Evolutionary conservation across 2,888 invertebrate genomes (phyloP).

Genomic region (Apotomis betuletana): DNA sequence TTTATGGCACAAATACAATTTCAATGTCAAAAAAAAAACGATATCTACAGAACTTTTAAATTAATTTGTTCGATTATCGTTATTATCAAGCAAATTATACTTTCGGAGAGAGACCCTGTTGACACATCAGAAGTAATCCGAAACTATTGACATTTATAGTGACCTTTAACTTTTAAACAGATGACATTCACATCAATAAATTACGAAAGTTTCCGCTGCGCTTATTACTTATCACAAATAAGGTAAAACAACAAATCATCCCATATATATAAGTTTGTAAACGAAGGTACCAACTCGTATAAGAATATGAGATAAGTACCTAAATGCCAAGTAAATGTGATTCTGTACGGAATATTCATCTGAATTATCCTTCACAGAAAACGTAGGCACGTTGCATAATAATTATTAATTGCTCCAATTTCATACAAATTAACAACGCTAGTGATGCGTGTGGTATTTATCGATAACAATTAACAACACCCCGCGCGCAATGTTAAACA

Average conservation of each 20-base stretch:
- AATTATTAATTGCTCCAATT: constrained; percentile 34
- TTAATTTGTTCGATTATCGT: constrained; percentile 11
- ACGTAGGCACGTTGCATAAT: constrained; percentile 22
- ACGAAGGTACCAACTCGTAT: neutral
- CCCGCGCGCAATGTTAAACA: constrained; percentile 4
- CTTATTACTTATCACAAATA: constrained; percentile 18
- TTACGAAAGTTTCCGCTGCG: constrained; percentile 8
- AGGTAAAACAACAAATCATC: constrained; percentile 3
- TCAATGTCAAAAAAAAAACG: too few species aligned
- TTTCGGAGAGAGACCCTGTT: too few species aligned
- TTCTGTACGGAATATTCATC: constrained; percentile 2
- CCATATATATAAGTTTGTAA: neutral
- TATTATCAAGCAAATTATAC: neutral
- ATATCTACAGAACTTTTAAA: neutral
- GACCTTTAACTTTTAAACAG: constrained; percentile 14
- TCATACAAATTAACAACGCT: constrained; percentile 31
- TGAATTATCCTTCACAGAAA: constrained; percentile 21
- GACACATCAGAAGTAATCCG: constrained; percentile 14
- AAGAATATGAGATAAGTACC: neutral
- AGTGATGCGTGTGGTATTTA: constrained; percentile 32
- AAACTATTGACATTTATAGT: constrained; percentile 32
- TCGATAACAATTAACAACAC: constrained; percentile 29
- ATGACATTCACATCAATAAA: constrained; percentile 24
- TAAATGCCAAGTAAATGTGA: neutral
- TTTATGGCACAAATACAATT: too few species aligned